phyloP scores from a whole-genome alignment of 2,888 invertebrate species.

The Eupithecia subfuscata region DNA sequence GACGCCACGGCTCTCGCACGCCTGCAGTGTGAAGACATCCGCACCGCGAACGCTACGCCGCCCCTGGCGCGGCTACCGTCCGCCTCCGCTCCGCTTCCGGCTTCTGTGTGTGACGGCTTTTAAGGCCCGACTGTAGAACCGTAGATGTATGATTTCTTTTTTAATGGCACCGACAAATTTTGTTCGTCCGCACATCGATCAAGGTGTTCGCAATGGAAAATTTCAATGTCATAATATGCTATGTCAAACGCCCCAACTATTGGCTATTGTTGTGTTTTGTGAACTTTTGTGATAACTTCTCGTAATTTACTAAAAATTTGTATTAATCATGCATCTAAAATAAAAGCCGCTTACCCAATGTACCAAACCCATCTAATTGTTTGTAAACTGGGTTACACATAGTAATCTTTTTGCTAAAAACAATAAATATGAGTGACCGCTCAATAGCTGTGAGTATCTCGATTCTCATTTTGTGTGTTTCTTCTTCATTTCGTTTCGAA shows the following conservation, averaged over 20 bases:
- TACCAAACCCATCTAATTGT: not conserved
- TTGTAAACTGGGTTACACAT: not conserved
- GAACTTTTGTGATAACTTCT: not conserved
- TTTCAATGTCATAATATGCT: not conserved
- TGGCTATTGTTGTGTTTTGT: slow-evolving; percentile 61
- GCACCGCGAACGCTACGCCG: too few relatives aligned
- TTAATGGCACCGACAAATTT: too few relatives aligned
- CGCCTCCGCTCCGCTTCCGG: too few relatives aligned
- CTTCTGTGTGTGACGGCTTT: too few relatives aligned
- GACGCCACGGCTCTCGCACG: too few relatives aligned
- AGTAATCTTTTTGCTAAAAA: slow-evolving; percentile 7
- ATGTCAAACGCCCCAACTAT: slow-evolving; percentile 63
- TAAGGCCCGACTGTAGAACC: too few relatives aligned
- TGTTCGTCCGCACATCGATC: too few relatives aligned
- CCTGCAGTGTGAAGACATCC: too few relatives aligned
- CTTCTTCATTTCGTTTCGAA: slow-evolving; percentile 34
- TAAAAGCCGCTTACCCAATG: not conserved
- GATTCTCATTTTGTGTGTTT: slow-evolving; percentile 23
- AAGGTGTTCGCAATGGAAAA: too few relatives aligned
- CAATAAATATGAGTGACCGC: slow-evolving; percentile 66
- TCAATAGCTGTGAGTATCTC: slow-evolving; percentile 69
- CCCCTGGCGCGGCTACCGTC: too few relatives aligned
- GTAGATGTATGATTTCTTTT: too few relatives aligned
- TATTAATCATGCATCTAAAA: not conserved
- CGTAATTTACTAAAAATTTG: not conserved